A percentile compares a stretch with the other conserved stretches of the same genome.
phyloP scores from a whole-genome alignment of 2,113 vertebrate genomes.

The Procavia capensis region DNA sequence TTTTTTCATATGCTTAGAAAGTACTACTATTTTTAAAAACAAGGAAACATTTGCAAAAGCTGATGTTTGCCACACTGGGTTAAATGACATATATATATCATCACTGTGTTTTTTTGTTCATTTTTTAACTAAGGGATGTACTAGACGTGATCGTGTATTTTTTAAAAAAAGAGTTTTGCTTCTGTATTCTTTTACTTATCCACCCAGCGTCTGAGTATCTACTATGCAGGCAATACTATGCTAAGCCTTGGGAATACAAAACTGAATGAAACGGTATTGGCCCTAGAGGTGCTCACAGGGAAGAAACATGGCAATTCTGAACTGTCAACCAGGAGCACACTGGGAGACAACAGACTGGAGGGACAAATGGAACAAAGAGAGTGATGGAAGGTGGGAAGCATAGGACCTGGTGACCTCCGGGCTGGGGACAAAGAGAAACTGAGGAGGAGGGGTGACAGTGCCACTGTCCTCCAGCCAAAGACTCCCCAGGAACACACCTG shows the following conservation, averaged over 20 bases:
- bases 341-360: not conserved
- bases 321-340: not conserved
- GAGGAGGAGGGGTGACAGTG: not conserved
- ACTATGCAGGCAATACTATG: not conserved
- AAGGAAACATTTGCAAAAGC: not conserved
- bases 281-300: not conserved
- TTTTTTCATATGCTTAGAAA: not conserved
- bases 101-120: too few relatives aligned
- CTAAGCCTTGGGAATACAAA: not conserved
- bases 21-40: not conserved
- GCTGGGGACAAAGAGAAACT: not conserved
- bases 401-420: not conserved
- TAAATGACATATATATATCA: not conserved
- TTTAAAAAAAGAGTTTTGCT: not conserved
- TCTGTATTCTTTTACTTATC: not conserved
- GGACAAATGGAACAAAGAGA: not conserved
- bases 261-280: not conserved
- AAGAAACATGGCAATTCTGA: not conserved
- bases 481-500: not conserved
- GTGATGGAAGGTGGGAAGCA: not conserved
- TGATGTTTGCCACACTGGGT: not conserved
- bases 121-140: not conserved
- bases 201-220: not conserved
- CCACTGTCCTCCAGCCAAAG: not conserved
- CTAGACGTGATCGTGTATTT: not conserved